These are phyloP conservation scores for Upupa epops DNA, from an alignment of 2,113 vertebrate genomes.

Conservation along the genomic window DNA sequence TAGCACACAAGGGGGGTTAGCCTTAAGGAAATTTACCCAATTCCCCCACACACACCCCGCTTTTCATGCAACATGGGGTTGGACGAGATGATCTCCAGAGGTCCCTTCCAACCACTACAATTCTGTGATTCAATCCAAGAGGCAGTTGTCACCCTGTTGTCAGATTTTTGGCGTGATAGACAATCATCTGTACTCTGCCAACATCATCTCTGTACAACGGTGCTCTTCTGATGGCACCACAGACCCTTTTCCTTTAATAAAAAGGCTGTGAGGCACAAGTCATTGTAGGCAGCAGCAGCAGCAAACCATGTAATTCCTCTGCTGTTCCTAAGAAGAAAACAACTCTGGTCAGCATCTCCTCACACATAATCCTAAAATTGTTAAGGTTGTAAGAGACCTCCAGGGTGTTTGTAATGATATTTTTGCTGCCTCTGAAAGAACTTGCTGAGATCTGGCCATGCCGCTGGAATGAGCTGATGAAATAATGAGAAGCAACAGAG, in stretches of 20 bases:
- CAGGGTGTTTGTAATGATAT: background rate
- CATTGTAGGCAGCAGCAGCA: background rate
- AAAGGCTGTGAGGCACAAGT: background rate
- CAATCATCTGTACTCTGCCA: background rate
- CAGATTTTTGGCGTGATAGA: background rate
- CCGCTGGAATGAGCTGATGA: slow-evolving; percentile 10
- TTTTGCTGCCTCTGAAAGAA: slow-evolving; percentile 42
- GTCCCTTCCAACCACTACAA: too few species aligned
- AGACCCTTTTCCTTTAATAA: background rate
- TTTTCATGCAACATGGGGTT: too few species aligned
- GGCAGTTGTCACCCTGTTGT: background rate
- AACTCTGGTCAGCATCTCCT: background rate
- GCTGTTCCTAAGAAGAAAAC: background rate
- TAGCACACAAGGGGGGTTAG: too few species aligned
- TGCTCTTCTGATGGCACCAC: background rate
- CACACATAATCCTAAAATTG: too few species aligned
- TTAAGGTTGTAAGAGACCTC: background rate
- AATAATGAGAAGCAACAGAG: background rate
- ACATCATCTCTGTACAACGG: background rate
- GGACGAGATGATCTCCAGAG: too few species aligned
- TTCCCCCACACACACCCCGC: too few species aligned
- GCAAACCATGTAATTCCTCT: background rate
- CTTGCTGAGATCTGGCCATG: slow-evolving; percentile 3
- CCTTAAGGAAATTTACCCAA: too few species aligned
- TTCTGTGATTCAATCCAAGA: background rate